A percentile compares a stretch with the other conserved stretches of the same genome.
Conservation (phyloP, 2,797 vertebrate species). For the Crenuchus spilurus region DNA sequence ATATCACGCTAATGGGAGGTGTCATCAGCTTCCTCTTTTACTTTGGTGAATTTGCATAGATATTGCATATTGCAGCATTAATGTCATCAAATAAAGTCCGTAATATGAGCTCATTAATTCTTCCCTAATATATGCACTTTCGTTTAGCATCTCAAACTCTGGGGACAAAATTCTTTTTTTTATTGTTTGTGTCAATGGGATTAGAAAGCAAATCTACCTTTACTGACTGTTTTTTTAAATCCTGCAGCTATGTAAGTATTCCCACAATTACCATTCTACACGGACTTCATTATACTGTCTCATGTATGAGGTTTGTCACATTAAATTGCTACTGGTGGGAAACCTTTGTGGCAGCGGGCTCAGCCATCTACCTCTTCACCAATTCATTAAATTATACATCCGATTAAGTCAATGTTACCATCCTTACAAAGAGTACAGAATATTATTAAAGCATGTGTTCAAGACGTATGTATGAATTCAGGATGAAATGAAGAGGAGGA, state of each 20-base stretch:
- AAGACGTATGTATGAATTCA: no score
- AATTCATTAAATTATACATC: neutral
- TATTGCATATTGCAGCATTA: constrained; percentile 52
- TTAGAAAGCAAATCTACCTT: constrained; percentile 4
- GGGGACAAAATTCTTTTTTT: neutral
- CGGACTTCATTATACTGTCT: neutral
- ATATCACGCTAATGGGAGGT: constrained; percentile 44
- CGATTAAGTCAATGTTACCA: no score
- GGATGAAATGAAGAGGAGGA: no score
- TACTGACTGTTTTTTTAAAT: constrained; percentile 1
- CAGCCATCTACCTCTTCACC: neutral
- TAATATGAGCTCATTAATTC: constrained; percentile 56
- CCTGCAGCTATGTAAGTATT: neutral
- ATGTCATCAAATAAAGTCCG: constrained; percentile 32
- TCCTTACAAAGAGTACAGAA: no score
- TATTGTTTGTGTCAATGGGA: neutral
- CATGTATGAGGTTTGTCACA: neutral
- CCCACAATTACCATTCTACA: neutral
- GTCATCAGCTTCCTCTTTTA: constrained; percentile 28
- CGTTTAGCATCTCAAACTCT: constrained; percentile 1
- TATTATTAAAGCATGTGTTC: no score
- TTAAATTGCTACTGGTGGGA: neutral
- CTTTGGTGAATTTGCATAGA: constrained; percentile 55
- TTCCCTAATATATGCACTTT: constrained; percentile 42
- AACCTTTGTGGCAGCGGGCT: neutral